A percentile compares a stretch with the other conserved stretches of the same genome.
Conservation (phyloP, 1,140 invertebrate species). For the Cotesia vestalis region DNA sequence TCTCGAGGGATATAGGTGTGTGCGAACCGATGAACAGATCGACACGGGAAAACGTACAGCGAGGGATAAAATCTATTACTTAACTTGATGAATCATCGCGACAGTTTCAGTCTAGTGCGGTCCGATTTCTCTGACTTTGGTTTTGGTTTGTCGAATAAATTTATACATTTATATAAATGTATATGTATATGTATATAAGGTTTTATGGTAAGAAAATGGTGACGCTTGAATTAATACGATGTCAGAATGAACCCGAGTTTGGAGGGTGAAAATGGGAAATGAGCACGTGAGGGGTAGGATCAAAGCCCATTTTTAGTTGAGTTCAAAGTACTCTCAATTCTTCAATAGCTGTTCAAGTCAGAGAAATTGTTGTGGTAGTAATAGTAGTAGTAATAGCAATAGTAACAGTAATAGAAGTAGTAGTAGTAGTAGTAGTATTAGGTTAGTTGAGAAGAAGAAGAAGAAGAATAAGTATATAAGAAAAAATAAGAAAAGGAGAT, state of each 20-base stretch:
- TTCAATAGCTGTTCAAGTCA: conserved; percentile 13
- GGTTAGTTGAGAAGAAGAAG: no score
- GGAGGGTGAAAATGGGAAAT: conserved; percentile 22
- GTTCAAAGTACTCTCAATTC: no score
- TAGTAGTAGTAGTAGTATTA: no score
- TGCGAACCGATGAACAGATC: conserved; percentile 11
- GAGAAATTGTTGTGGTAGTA: conserved; percentile 3
- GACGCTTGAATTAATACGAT: no score
- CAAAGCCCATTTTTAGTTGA: background rate
- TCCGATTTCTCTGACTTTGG: no score
- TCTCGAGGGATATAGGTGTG: background rate
- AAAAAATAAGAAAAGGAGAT: background rate
- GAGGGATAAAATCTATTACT: conserved; percentile 8
- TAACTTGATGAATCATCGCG: conserved; percentile 27
- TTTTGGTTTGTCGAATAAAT: no score
- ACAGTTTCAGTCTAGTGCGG: conserved; percentile 8
- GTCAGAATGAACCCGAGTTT: background rate
- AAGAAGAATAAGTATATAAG: background rate
- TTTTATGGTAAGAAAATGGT: background rate
- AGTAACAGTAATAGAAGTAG: no score
- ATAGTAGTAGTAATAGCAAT: no score
- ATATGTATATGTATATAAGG: conserved; percentile 12
- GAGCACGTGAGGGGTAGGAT: conserved; percentile 15
- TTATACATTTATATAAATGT: no score
- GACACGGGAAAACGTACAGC: conserved; percentile 4